Percentiles rank a stretch among this genome's conserved stretches.
Conservation (phyloP, 92 coral and sea anemone species). For the Paragorgia papillata region DNA sequence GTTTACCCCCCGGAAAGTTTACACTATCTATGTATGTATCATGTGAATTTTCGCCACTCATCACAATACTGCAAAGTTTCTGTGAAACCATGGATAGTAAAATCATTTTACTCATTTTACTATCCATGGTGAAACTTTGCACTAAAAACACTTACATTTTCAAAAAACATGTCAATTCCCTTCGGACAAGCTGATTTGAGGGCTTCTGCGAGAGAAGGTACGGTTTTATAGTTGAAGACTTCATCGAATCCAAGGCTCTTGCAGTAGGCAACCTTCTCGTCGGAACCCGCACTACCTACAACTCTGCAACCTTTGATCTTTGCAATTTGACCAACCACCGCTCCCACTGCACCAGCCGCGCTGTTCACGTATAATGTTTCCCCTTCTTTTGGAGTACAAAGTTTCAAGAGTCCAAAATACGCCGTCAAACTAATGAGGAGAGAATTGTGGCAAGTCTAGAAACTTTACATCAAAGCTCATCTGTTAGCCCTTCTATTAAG, state of each 20-base stretch:
- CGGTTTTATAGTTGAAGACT: constrained; percentile 60
- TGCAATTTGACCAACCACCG: constrained; percentile 62
- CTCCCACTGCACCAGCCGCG: constrained; percentile 62
- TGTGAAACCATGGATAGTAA: no score
- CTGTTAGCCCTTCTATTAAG: no score
- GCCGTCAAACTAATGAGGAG: constrained; percentile 59
- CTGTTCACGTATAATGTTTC: constrained; percentile 64
- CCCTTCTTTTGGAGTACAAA: constrained; percentile 53
- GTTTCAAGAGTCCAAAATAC: constrained; percentile 56
- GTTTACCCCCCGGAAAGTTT: no score
- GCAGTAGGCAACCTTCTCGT: constrained; percentile 55
- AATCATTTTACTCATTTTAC: no score
- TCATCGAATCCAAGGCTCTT: constrained; percentile 62
- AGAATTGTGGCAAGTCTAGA: no score
- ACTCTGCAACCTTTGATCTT: constrained; percentile 61
- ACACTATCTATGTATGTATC: no score
- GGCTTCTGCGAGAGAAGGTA: constrained; percentile 44
- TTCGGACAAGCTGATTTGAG: constrained; percentile 53
- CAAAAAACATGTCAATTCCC: constrained; percentile 63
- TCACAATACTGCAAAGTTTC: no score
- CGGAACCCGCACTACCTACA: constrained; percentile 63
- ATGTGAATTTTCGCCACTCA: no score
- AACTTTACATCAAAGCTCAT: no score
- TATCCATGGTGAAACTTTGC: no score
- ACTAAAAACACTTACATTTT: constrained; percentile 63